Percentiles rank a stretch among this genome's conserved stretches.
Conservation (phyloP, 2,797 vertebrate genomes). For the Cuniculus paca region DNA sequence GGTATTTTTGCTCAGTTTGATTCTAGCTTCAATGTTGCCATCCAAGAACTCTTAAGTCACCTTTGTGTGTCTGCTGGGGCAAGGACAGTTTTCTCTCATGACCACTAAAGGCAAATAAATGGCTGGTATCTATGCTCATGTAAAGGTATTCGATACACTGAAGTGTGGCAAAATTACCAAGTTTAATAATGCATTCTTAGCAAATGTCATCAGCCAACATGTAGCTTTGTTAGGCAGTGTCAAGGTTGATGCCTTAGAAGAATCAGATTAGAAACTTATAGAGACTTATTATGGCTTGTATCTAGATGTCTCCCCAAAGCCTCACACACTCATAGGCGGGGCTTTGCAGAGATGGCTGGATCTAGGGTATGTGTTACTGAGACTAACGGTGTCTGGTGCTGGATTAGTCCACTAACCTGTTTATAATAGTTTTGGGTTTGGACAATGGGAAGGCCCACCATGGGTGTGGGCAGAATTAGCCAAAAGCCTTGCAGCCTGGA, state of each 20-base stretch:
- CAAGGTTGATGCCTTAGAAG: conserved; percentile 86
- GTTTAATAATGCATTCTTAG: conserved; percentile 95
- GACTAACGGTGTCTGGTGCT: too few relatives aligned
- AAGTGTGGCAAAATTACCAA: conserved; percentile 91
- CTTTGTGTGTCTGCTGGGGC: conserved; percentile 90
- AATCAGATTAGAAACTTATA: conserved; percentile 85
- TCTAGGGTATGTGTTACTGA: too few relatives aligned
- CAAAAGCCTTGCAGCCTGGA: too few relatives aligned
- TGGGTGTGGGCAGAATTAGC: too few relatives aligned
- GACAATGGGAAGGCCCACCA: too few relatives aligned
- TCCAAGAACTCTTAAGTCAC: conserved; percentile 93
- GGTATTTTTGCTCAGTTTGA: conserved; percentile 95
- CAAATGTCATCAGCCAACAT: conserved; percentile 88
- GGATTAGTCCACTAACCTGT: too few relatives aligned
- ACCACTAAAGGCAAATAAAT: conserved; percentile 94
- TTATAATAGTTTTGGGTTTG: too few relatives aligned
- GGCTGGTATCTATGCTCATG: conserved; percentile 94
- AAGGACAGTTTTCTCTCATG: conserved; percentile 94
- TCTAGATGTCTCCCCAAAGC: too few relatives aligned
- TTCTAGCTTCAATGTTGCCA: conserved; percentile 94
- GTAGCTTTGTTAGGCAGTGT: conserved; percentile 90
- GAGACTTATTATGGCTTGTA: background rate
- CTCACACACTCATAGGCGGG: too few relatives aligned
- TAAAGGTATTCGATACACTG: conserved; percentile 86
- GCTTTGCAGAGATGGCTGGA: too few relatives aligned